These are phyloP conservation scores for Cebidichthys violaceus DNA, from an alignment of 2,113 vertebrate species.

Conservation along the genomic window DNA sequence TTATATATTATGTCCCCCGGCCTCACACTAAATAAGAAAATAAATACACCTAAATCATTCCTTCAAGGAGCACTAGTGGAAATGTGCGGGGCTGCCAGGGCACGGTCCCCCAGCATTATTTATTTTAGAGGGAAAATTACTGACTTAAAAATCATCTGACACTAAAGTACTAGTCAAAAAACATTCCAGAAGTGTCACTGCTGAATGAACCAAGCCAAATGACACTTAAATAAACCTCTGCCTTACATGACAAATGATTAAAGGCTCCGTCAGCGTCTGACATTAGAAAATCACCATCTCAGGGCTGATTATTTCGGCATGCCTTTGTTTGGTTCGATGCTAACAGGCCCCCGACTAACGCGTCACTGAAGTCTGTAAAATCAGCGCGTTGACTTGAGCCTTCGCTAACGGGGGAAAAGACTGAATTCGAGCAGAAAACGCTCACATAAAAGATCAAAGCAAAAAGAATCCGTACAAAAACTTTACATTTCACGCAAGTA, in stretches of 20 bases:
- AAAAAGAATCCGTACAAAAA: conserved; percentile 65
- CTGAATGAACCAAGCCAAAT: conserved; percentile 54
- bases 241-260: conserved; percentile 76
- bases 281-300: conserved; percentile 52
- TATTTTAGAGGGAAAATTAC: conserved; percentile 77
- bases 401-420: conserved; percentile 65
- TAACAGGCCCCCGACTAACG: conserved; percentile 55
- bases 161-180: conserved; percentile 68
- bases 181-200: conserved; percentile 69
- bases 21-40: conserved; percentile 57
- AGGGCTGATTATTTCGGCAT: conserved; percentile 46
- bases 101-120: conserved; percentile 65
- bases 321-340: conserved; percentile 40
- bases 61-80: conserved; percentile 51
- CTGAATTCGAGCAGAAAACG: conserved; percentile 61
- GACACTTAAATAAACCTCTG: conserved; percentile 71
- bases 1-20: conserved; percentile 49
- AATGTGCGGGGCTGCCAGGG: conserved; percentile 65
- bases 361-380: conserved; percentile 72
- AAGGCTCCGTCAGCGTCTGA: conserved; percentile 62
- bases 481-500: conserved; percentile 68
- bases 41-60: conserved; percentile 63
- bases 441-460: conserved; percentile 75
- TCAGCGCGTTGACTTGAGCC: conserved; percentile 60
- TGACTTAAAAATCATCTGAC: conserved; percentile 70